Percentiles rank a stretch among this genome's conserved stretches.
Evolutionary conservation across 2,888 invertebrate genomes (phyloP).

Genomic region (Ctena decussata): DNA sequence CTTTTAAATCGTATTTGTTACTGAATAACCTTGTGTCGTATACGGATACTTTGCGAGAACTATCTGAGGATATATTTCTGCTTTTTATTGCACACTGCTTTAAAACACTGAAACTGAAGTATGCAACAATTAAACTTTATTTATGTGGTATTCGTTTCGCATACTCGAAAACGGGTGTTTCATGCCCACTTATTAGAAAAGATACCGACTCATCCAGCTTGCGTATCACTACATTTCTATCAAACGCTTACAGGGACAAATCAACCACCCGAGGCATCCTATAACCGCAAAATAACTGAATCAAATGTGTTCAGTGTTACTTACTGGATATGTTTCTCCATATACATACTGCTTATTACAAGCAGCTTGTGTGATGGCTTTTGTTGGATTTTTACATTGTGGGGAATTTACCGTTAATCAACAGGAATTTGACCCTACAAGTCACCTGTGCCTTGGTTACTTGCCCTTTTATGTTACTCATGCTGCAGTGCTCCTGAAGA

Average conservation of each 20-base stretch:
- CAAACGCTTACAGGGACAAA: neutral
- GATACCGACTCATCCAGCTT: neutral
- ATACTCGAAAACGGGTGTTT: neutral
- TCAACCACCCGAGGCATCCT: neutral
- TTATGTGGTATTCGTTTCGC: neutral
- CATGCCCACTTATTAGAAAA: neutral
- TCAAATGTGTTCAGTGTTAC: neutral
- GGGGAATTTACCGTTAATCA: neutral
- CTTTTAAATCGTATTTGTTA: neutral
- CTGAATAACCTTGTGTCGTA: neutral
- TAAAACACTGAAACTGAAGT: neutral
- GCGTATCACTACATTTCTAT: neutral
- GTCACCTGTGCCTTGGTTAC: neutral
- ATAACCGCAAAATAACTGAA: neutral
- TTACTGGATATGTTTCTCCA: neutral
- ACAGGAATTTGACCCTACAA: neutral
- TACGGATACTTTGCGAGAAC: neutral
- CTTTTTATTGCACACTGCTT: neutral
- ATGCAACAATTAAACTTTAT: neutral
- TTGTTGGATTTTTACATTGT: neutral
- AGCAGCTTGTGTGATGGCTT: neutral
- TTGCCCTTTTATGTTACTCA: neutral
- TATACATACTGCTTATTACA: neutral
- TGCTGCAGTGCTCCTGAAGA: neutral
- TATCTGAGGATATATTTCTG: neutral